Evolutionary conservation across 2,888 invertebrate species (phyloP).

Genomic region (Ophioninae sp.): DNA sequence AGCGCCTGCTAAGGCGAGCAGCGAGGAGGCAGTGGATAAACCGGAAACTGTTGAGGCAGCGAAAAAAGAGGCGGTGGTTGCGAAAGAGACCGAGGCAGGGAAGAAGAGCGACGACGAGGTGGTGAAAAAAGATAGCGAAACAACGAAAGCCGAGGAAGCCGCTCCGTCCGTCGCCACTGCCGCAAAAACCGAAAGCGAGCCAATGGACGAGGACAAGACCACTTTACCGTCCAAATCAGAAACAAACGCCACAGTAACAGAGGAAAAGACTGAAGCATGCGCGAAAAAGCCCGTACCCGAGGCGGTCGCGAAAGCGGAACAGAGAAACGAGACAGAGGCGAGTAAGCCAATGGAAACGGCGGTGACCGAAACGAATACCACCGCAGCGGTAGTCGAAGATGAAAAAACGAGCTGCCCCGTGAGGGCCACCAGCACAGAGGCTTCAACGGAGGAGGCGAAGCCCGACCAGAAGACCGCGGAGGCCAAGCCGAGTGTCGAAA

Average conservation of each 20-base stretch:
- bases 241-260: constrained; percentile 57
- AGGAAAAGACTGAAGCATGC: constrained; percentile 69
- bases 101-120: constrained; percentile 39
- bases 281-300: constrained; percentile 54
- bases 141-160: constrained; percentile 52
- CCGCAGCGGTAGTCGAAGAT: constrained; percentile 54
- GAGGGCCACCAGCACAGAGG: constrained; percentile 44
- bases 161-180: constrained; percentile 4
- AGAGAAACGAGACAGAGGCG: constrained; percentile 55
- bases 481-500: constrained; percentile 51
- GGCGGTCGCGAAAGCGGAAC: constrained; percentile 54
- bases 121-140: constrained; percentile 57
- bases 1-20: neutral
- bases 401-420: constrained; percentile 59
- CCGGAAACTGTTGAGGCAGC: constrained; percentile 35
- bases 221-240: constrained; percentile 52
- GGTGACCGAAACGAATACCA: constrained; percentile 63
- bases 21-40: neutral
- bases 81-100: constrained; percentile 33
- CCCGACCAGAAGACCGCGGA: constrained; percentile 13
- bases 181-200: constrained; percentile 50
- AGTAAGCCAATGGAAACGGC: constrained; percentile 49
- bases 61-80: constrained; percentile 47
- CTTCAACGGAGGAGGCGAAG: neutral
- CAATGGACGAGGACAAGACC: constrained; percentile 56